These are phyloP conservation scores for Temnothorax ravouxi DNA, from an alignment of 2,888 invertebrate species.

Conservation along the genomic window DNA sequence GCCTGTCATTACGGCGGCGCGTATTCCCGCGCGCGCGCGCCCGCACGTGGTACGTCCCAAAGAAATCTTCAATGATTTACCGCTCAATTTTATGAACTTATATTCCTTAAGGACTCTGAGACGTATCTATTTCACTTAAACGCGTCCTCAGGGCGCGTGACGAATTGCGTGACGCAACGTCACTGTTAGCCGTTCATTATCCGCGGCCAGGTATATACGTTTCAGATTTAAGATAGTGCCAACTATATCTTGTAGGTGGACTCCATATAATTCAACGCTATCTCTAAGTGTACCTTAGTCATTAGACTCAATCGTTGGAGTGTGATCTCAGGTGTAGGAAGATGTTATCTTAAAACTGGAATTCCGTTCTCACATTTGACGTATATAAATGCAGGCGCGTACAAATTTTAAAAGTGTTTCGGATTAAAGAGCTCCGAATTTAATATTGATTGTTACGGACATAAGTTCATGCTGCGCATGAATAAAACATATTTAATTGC, in stretches of 20 bases:
- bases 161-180: slow-evolving; percentile 70
- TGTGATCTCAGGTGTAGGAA: neutral
- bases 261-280: slow-evolving; percentile 28
- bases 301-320: slow-evolving; percentile 20
- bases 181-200: slow-evolving; percentile 67
- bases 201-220: slow-evolving; percentile 58
- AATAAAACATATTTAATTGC: neutral
- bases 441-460: neutral
- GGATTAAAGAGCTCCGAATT: neutral
- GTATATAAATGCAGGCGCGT: neutral
- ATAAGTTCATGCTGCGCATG: neutral
- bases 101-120: slow-evolving; percentile 81
- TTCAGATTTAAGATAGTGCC: slow-evolving; percentile 61
- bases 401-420: neutral
- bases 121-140: slow-evolving; percentile 85
- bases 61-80: slow-evolving; percentile 84
- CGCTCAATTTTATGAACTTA: slow-evolving; percentile 84
- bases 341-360: neutral
- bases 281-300: neutral
- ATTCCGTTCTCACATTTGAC: neutral
- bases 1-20: slow-evolving; percentile 83
- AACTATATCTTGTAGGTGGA: slow-evolving; percentile 10
- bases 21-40: slow-evolving; percentile 44
- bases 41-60: slow-evolving; percentile 68
- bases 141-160: slow-evolving; percentile 70